Conservation (phyloP, 2,888 invertebrate genomes). For the Ametastegia equiseti region DNA sequence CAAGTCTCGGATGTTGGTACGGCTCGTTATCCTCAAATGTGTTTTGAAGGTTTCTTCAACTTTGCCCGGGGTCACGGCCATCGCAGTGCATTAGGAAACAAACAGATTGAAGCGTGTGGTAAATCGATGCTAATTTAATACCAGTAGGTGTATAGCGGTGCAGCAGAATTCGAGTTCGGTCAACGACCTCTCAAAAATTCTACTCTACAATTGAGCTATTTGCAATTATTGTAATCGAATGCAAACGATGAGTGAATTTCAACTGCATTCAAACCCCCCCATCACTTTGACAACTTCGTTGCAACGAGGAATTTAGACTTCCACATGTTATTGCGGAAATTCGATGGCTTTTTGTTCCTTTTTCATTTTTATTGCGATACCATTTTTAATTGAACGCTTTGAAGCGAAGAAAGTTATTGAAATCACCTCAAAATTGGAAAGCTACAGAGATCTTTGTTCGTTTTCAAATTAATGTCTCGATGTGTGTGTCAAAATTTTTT, state of each 20-base stretch:
- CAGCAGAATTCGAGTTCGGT: too few relatives aligned
- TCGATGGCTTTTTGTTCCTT: too few relatives aligned
- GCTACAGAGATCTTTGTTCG: too few relatives aligned
- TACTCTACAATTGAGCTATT: constrained; percentile 41
- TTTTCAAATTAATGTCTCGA: too few relatives aligned
- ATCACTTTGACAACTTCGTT: background rate
- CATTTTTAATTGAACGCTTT: too few relatives aligned
- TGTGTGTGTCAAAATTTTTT: too few relatives aligned
- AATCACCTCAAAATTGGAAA: too few relatives aligned
- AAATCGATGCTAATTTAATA: constrained; percentile 28
- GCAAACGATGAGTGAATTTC: background rate
- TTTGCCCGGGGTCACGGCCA: constrained; percentile 21
- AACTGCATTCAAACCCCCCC: background rate
- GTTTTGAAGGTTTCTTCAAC: constrained; percentile 15
- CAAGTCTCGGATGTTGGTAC: background rate
- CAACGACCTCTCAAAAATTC: constrained; percentile 7
- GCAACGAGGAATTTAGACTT: background rate
- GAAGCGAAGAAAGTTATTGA: too few relatives aligned
- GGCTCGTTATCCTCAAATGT: background rate
- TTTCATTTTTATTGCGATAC: too few relatives aligned
- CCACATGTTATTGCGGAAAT: background rate
- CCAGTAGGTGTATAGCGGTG: background rate
- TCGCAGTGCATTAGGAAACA: constrained; percentile 30
- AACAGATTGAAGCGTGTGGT: constrained; percentile 1
- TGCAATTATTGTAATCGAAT: constrained; percentile 18